Conservation (phyloP, 2,797 vertebrate genomes). For the Protosalanx chinensis region DNA sequence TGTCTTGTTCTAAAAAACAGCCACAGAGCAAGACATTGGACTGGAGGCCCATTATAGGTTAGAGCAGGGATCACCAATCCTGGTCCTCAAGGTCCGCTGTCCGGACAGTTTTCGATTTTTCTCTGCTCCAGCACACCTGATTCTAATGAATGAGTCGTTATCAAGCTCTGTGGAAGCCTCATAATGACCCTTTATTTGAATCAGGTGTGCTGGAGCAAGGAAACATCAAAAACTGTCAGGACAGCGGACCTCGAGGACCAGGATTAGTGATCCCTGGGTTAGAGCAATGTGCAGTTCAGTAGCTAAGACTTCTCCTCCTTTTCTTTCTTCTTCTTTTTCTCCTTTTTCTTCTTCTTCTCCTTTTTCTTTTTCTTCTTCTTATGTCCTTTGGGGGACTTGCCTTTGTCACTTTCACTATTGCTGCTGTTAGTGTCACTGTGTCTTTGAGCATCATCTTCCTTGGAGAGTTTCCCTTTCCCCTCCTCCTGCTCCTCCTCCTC, state of each 20-base stretch:
- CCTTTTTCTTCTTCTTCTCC: slow-evolving; percentile 53
- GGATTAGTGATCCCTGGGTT: too few relatives aligned
- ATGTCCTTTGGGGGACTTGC: slow-evolving; percentile 30
- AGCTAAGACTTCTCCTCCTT: slow-evolving; percentile 2
- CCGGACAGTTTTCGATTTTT: too few relatives aligned
- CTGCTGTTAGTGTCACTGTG: slow-evolving; percentile 26
- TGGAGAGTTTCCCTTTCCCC: slow-evolving; percentile 10
- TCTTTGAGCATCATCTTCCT: slow-evolving; percentile 10
- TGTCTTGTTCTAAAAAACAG: neutral
- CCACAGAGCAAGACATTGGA: neutral
- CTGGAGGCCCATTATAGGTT: neutral
- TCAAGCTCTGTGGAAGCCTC: too few relatives aligned
- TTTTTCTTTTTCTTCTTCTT: slow-evolving; percentile 54
- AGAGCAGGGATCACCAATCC: neutral
- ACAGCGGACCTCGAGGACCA: too few relatives aligned
- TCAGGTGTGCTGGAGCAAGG: too few relatives aligned
- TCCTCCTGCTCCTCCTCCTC: slow-evolving; percentile 22
- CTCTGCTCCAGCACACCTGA: too few relatives aligned
- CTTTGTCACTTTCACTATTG: slow-evolving; percentile 26
- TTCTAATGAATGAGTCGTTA: too few relatives aligned
- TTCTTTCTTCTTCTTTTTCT: slow-evolving; percentile 42
- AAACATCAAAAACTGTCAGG: too few relatives aligned
- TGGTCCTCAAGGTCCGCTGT: too few relatives aligned
- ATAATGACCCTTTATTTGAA: too few relatives aligned
- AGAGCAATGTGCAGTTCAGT: neutral